Percentiles rank a stretch among this genome's conserved stretches.
Evolutionary conservation across 2,888 invertebrate genomes (phyloP).

Genomic region (Aplocera efformata): DNA sequence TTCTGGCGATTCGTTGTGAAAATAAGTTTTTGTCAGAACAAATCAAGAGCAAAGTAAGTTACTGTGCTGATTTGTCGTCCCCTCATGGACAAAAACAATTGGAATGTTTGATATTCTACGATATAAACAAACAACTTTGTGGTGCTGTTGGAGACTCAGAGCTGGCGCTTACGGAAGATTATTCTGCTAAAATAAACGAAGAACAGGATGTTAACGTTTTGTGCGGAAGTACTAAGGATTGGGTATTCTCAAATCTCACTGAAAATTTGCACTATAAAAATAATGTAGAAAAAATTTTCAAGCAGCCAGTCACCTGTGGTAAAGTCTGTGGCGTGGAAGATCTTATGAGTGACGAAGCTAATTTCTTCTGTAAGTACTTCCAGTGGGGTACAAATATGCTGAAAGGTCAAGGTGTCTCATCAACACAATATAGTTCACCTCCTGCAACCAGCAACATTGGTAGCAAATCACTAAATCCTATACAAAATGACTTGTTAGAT

Average conservation of each 20-base stretch:
- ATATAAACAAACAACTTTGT: conserved; percentile 62
- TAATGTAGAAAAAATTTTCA: conserved; percentile 40
- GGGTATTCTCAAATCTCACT: conserved; percentile 46
- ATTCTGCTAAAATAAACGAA: conserved; percentile 37
- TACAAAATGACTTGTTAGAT: conserved; percentile 16
- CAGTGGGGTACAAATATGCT: conserved; percentile 55
- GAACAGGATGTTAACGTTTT: conserved; percentile 43
- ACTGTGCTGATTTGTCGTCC: conserved; percentile 43
- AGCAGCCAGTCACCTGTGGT: conserved; percentile 41
- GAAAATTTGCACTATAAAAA: conserved; percentile 38
- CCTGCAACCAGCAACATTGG: conserved; percentile 8
- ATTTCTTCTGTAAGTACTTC: conserved; percentile 64
- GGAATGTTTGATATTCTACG: conserved; percentile 63
- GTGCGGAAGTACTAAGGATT: conserved; percentile 47
- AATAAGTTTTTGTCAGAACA: conserved; percentile 46
- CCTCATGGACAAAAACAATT: conserved; percentile 42
- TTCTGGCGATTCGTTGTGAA: conserved; percentile 47
- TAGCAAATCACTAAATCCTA: conserved; percentile 8
- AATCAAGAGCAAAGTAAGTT: conserved; percentile 41
- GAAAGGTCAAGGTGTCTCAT: conserved; percentile 20
- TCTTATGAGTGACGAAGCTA: conserved; percentile 44
- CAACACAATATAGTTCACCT: conserved; percentile 16
- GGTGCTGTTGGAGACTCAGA: conserved; percentile 35
- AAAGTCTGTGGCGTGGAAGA: conserved; percentile 51
- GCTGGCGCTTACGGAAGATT: conserved; percentile 39